Evolutionary conservation across 1,140 invertebrate species (phyloP).

Genomic region (Bombyx mandarina): DNA sequence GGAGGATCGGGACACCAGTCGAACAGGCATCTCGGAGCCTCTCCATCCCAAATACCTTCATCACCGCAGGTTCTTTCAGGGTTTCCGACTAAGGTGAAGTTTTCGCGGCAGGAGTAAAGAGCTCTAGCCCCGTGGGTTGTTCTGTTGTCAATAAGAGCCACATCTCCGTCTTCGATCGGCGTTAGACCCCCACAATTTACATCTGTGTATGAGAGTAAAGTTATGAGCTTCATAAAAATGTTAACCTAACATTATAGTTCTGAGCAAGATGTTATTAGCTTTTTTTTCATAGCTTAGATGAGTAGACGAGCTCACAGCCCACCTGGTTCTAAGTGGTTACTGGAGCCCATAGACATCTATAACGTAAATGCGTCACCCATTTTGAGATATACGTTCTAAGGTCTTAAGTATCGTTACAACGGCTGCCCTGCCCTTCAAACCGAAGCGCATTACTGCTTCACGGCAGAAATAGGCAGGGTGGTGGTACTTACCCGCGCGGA

Average conservation of each 20-base stretch:
- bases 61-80: constrained; percentile 82
- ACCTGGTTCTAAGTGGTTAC: too few species aligned
- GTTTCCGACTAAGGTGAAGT: constrained; percentile 87
- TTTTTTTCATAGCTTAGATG: too few species aligned
- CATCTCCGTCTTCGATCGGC: constrained; percentile 80
- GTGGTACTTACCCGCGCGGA: too few species aligned
- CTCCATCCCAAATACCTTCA: constrained; percentile 85
- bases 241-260: not conserved
- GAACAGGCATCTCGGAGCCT: constrained; percentile 84
- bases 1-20: constrained; percentile 89
- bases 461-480: too few species aligned
- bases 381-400: too few species aligned
- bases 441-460: too few species aligned
- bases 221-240: not conserved
- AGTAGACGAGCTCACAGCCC: too few species aligned
- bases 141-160: constrained; percentile 76
- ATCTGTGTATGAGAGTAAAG: not conserved
- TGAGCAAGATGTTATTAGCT: too few species aligned
- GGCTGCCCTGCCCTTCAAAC: too few species aligned
- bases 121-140: constrained; percentile 86
- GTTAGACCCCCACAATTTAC: constrained; percentile 72
- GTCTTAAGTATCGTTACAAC: too few species aligned
- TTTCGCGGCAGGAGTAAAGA: constrained; percentile 83
- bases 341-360: too few species aligned
- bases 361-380: too few species aligned